phyloP scores from a whole-genome alignment of 1,140 invertebrate genomes.

The Helicorthomorpha holstii region DNA sequence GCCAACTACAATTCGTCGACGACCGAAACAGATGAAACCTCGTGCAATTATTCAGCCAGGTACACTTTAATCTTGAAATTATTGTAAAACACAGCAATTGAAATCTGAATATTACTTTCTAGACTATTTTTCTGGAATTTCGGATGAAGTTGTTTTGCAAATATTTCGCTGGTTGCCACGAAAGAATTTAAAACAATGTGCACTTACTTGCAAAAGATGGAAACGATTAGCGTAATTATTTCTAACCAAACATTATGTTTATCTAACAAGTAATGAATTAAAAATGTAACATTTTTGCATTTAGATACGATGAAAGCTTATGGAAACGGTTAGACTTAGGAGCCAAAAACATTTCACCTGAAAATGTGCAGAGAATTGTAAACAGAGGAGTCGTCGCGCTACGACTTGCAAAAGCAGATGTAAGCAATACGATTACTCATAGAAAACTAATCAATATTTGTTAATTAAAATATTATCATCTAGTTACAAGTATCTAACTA shows the following conservation, averaged over 20 bases:
- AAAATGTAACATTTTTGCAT: conserved; percentile 2
- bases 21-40: too few species aligned
- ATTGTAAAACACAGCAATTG: too few species aligned
- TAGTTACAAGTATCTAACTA: too few species aligned
- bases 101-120: too few species aligned
- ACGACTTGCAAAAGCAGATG: conserved; percentile 54
- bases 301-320: conserved; percentile 48
- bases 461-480: too few species aligned
- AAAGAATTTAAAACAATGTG: conserved; percentile 45
- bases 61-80: too few species aligned
- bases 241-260: neutral
- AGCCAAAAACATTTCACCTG: conserved; percentile 40
- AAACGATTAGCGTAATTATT: conserved; percentile 40
- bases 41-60: too few species aligned
- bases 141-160: conserved; percentile 66
- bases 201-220: conserved; percentile 49
- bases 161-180: conserved; percentile 69
- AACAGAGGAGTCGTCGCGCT: conserved; percentile 52
- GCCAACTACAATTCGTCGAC: too few species aligned
- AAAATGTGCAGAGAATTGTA: conserved; percentile 48
- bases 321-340: conserved; percentile 69
- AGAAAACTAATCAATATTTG: too few species aligned
- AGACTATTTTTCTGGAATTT: conserved; percentile 32
- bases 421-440: too few species aligned
- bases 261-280: neutral